phyloP scores from a whole-genome alignment of 2,888 invertebrate species.

The Melipona beecheii region DNA sequence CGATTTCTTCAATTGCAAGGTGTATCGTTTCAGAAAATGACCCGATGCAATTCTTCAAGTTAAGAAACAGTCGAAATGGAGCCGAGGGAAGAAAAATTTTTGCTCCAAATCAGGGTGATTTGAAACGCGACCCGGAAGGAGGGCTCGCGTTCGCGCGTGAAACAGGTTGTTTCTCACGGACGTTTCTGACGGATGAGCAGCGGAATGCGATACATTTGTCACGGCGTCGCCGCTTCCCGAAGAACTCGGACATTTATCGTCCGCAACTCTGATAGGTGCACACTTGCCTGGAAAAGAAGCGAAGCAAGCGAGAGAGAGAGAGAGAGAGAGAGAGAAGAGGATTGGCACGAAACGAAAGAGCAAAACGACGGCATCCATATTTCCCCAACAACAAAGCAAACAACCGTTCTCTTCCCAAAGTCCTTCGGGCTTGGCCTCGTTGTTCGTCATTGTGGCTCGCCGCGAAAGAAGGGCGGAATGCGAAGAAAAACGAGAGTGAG shows the following conservation, averaged over 20 bases:
- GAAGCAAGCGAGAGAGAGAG: conserved; percentile 6
- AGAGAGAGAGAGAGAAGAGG: neutral
- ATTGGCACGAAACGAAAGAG: conserved; percentile 1
- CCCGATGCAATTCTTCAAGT: too few species aligned
- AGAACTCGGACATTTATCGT: conserved; percentile 64
- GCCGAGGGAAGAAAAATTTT: neutral
- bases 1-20: too few species aligned
- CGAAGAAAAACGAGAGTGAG: conserved; percentile 24
- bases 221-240: conserved; percentile 29
- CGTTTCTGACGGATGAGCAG: conserved; percentile 45
- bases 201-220: conserved; percentile 62
- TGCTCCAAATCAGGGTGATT: neutral
- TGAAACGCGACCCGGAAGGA: neutral
- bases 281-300: conserved; percentile 13
- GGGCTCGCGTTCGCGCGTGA: conserved; percentile 13
- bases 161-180: conserved; percentile 61
- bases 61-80: too few species aligned
- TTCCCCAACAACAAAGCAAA: conserved; percentile 53
- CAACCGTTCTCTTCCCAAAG: conserved; percentile 34
- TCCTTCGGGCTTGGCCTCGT: conserved; percentile 51
- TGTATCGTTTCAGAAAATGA: too few species aligned
- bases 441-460: conserved; percentile 58
- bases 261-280: conserved; percentile 29
- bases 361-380: conserved; percentile 48
- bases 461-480: conserved; percentile 43